Base-by-base conservation (phyloP, 2,888 invertebrate genomes). In the Neuroscelio doddi region DNA sequence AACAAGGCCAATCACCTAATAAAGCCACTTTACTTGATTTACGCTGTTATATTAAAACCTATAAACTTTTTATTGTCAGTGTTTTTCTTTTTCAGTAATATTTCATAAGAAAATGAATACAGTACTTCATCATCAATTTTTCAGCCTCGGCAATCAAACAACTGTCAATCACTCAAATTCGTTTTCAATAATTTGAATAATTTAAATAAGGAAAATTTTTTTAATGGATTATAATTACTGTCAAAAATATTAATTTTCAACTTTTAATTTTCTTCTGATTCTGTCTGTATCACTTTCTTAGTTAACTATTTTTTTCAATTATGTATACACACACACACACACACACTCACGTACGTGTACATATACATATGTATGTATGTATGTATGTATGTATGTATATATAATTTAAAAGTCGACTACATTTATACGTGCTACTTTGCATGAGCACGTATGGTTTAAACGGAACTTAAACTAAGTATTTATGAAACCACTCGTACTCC, bases 401-500 rank as follows among this genome's bases (percentile, higher is more conserved):
- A 53, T 55, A 58, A 58, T 50, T 64, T 58, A 24, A 58, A 58
- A 55, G 58, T 64, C 58, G 53, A 55, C 49, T 55, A 27, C 27
- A 53, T 62, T 62, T 62, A 61, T 57, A n/a, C n/a, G 66, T 61
- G 66, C 66, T 58, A 62, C 66, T 66, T 66, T 58, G 62, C 50
- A 46, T 50, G 66, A 49, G 62, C 58, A 50, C 29, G 61, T 61
- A 52, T 57, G 61, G 51, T 63, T 65, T 63, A 61, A 69, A 65
- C 61, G 69, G 69, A 66, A 69, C 65, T 63, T 47, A 57, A 61
- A 58, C 57, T 55, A 56, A 56, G 63, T 69, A 69, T 69, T 69
- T 69, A 69, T 69, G 68, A 69, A 69, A 63, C 52, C 63, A 63
- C 65, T 59, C 64, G 65, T 69, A 65, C 68, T 57, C 66, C 50